Evolutionary conservation across 1,140 invertebrate species (phyloP).

Genomic region (Bombus turneri): DNA sequence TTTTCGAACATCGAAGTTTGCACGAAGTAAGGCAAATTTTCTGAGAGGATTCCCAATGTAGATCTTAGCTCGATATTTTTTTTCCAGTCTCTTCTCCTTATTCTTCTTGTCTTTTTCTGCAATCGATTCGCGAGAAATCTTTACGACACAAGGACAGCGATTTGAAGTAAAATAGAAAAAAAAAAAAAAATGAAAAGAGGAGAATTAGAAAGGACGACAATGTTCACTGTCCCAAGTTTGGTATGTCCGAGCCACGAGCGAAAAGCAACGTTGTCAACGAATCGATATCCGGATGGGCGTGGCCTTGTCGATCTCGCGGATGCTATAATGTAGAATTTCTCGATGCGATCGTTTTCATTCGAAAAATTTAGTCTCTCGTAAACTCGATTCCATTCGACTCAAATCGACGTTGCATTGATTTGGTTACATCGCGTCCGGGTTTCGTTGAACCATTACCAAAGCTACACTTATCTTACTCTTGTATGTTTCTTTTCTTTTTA

Average conservation of each 20-base stretch:
- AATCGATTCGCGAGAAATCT: not conserved
- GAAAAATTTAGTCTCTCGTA: constrained; percentile 41
- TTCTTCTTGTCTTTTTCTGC: not conserved
- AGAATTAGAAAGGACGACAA: not conserved
- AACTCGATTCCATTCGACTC: not conserved
- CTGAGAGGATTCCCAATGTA: not conserved
- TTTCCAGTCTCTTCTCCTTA: not conserved
- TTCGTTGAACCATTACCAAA: not conserved
- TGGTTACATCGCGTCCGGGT: not conserved
- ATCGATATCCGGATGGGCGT: constrained; percentile 72
- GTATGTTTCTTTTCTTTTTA: not conserved
- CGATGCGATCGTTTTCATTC: constrained; percentile 43
- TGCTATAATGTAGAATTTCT: constrained; percentile 55
- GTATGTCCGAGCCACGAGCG: constrained; percentile 50
- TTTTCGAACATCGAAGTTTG: no score
- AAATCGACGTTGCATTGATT: not conserved
- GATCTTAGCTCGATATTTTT: not conserved
- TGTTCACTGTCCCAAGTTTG: constrained; percentile 34
- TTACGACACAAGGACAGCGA: not conserved
- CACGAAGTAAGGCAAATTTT: not conserved
- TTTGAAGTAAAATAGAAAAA: not conserved
- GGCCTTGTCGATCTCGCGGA: constrained; percentile 66
- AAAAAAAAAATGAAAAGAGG: not conserved
- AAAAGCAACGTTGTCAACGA: constrained; percentile 71
- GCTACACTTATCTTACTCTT: not conserved